phyloP scores from a whole-genome alignment of 2,888 invertebrate species.

The Strigamia maritima region DNA sequence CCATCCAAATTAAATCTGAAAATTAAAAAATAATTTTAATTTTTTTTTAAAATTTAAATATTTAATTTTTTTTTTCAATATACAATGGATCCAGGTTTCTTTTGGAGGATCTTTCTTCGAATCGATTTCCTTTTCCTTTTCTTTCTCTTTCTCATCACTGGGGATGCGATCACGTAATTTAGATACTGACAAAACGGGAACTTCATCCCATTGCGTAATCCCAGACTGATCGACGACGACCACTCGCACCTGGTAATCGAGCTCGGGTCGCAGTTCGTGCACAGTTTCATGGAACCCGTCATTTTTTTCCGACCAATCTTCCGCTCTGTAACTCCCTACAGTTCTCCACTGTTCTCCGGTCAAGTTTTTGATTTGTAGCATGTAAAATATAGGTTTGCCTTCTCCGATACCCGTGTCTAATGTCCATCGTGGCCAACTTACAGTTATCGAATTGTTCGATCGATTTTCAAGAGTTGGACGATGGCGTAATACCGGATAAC shows the following conservation, averaged over 20 bases:
- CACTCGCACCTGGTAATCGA: not conserved
- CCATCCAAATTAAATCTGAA: not conserved
- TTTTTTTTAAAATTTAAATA: too few relatives aligned
- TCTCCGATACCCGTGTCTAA: not conserved
- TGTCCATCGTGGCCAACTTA: not conserved
- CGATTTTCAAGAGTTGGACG: not conserved
- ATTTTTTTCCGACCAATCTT: not conserved
- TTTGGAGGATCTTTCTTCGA: not conserved
- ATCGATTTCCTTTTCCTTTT: not conserved
- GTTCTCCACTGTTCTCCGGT: not conserved
- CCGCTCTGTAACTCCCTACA: not conserved
- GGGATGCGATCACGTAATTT: not conserved
- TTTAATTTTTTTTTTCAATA: not conserved
- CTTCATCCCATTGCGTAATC: not conserved
- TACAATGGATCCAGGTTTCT: not conserved
- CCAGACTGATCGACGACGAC: not conserved
- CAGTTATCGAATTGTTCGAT: not conserved
- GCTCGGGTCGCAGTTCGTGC: not conserved
- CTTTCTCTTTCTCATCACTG: not conserved
- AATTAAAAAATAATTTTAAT: not conserved
- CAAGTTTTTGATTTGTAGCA: not conserved
- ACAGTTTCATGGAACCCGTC: not conserved
- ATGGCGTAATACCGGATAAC: constrained; percentile 25
- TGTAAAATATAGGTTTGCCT: not conserved
- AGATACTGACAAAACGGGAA: not conserved